These are phyloP conservation scores for Osmerus eperlanus DNA, from an alignment of 2,113 vertebrate genomes.

Conservation along the genomic window DNA sequence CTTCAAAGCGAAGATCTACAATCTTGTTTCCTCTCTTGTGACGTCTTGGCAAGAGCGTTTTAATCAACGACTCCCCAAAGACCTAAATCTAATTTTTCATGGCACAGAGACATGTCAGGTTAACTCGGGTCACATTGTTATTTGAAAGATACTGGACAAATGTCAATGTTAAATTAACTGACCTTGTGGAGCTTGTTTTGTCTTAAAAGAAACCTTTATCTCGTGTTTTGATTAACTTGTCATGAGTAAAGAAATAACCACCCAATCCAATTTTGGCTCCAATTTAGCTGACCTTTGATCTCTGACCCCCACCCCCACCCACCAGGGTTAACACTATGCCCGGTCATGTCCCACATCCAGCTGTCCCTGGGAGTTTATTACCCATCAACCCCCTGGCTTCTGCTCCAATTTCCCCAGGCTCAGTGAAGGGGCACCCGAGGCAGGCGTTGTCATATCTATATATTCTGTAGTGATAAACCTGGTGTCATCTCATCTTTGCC, in stretches of 20 bases:
- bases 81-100: too few relatives aligned
- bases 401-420: background rate
- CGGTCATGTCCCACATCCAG: constrained; percentile 29
- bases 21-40: background rate
- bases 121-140: too few relatives aligned
- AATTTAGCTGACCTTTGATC: constrained; percentile 44
- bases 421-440: background rate
- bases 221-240: background rate
- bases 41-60: background rate
- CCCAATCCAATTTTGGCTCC: constrained; percentile 27
- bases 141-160: too few relatives aligned
- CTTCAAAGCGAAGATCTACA: constrained; percentile 1
- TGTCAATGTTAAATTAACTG: too few relatives aligned
- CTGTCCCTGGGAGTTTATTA: constrained; percentile 30
- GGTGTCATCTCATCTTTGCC: too few relatives aligned
- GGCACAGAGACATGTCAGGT: too few relatives aligned
- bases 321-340: constrained; percentile 19
- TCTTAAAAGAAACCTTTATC: background rate
- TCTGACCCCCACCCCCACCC: background rate
- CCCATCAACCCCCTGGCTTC: background rate
- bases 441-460: too few relatives aligned
- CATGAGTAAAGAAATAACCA: constrained; percentile 33
- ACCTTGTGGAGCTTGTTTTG: too few relatives aligned
- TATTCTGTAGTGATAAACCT: too few relatives aligned
- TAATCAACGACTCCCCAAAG: background rate